phyloP scores from a whole-genome alignment of 2,113 vertebrate species.

The Daboia siamensis region DNA sequence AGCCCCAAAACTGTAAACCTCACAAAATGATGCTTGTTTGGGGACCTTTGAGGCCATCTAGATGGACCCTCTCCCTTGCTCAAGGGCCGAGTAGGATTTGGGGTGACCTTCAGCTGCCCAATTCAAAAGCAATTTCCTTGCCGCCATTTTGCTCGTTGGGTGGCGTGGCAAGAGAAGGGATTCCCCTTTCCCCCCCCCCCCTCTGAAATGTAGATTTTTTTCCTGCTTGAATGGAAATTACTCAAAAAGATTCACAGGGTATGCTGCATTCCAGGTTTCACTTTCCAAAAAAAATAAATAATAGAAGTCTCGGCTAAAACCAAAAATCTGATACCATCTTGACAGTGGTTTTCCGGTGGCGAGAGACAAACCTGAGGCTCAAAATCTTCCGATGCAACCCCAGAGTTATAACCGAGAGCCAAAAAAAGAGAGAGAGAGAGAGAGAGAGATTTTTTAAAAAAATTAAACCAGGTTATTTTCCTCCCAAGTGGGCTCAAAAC shows the following conservation, averaged over 20 bases:
- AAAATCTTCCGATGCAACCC: background rate
- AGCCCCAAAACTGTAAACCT: background rate
- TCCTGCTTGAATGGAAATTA: background rate
- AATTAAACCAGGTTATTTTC: background rate
- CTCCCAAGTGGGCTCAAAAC: rapidly evolving
- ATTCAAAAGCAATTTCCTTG: background rate
- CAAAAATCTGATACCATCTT: background rate
- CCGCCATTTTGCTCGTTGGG: background rate
- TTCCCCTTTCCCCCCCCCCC: background rate
- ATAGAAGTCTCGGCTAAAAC: background rate
- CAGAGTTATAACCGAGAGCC: background rate
- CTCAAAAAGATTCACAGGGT: background rate
- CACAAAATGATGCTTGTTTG: too few relatives aligned
- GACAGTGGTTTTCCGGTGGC: background rate
- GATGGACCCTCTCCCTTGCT: background rate
- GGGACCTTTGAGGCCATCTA: background rate
- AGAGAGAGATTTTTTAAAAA: too few relatives aligned
- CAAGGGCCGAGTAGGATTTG: background rate
- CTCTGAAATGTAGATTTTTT: background rate
- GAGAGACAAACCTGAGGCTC: background rate
- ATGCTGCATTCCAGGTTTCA: background rate
- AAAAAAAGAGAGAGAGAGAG: too few relatives aligned
- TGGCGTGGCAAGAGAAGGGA: background rate
- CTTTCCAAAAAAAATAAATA: background rate
- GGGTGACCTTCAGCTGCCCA: background rate